Evolutionary conservation across 2,113 vertebrate genomes (phyloP), one percentile per base, ranked within the genome.

Genomic region (Anguilla japonica): DNA sequence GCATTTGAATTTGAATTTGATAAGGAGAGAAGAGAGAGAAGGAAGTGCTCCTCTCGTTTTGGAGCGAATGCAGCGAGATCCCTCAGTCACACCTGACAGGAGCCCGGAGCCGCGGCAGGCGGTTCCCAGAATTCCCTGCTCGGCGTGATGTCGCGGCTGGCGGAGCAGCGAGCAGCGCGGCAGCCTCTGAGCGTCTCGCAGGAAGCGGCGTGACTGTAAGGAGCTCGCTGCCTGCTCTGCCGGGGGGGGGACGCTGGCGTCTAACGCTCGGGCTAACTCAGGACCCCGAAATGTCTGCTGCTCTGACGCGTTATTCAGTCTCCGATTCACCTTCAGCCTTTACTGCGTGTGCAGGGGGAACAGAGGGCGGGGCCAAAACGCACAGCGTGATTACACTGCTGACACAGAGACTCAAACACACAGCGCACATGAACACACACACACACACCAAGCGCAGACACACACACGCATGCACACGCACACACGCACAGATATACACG

Each of bases 401-500:
- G 1, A 53, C 50, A 14, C 50, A 53, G 8, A 53, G 1, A 53
- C 50, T 11, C 50, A 53, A 9, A 53, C 50, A 14, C 0, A 53
- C 50, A 53, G 34, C 13, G 50, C 13, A 14, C 50, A 53, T 9
- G 50, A 6, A 53, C 50, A 14, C 13, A 14, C 50, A 53, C 50
- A 9, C 50, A 53, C 50, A 53, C 9, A 14, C 50, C 50, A 53
- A 6, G 1, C 50, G 8, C 50, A 13, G 4, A 53, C 9, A 14
- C 50, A 53, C 50, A 53, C 50, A 53, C 7, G 13, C 50, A 53
- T 3, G 2, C 56, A 81, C 79, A 86, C 85, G 56, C 67, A 79
- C 67, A n/a, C 86, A 87, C 82, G 41, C 71, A 79, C 82, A 83
- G 41, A 86, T 41, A 67, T 41, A 57, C 78, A 60, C 53, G 57